Evolutionary conservation across 2,888 invertebrate species (phyloP), one percentile per base, ranked within the genome.

Genomic region (Eurois occulta): DNA sequence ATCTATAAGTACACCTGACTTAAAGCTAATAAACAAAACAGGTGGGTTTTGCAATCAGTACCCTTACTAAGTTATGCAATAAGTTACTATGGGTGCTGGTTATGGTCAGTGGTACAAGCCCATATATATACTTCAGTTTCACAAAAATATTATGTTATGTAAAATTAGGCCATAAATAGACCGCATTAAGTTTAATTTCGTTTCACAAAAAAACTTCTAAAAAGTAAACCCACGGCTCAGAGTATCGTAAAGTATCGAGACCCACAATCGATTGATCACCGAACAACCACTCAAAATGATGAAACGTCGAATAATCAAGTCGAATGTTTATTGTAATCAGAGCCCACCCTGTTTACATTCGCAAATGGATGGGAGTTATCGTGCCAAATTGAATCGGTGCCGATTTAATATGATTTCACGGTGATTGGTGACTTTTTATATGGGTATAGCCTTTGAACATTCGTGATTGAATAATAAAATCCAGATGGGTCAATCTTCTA

Each of bases 281-380:
- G 73, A 65, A 60, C 75, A 60, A 67, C 68, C 81, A 80, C 87
- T 88, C 69, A 69, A 48, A 69, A 74, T 85, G 74, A 87, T 87
- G 87, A 82, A 85, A 79, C 75, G 71, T 72, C 52, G 67, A 77
- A 80, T 81, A 72, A 77, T 81, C 77, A 79, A 86, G 52, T 72
- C 46, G 73, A 86, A 75, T 77, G 78, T 84, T 86, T 80, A 79
- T 84, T 81, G 80, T 87, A 82, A 87, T 81, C 80, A 80, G 72
- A 86, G 66, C 65, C 43, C 41, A 74, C 66, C 46, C 52, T 82
- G 73, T 88, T 87, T 88, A 78, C 87, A 77, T 68, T 88, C 67
- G 69, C 66, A 78, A 88, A 88, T 84, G 77, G 79, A 87, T 87
- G 58, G 66, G 38, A 70, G 62, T 66, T 76, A 83, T 80, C 80